Conservation (phyloP, 2,888 invertebrate genomes). For the Acleris holmiana region DNA sequence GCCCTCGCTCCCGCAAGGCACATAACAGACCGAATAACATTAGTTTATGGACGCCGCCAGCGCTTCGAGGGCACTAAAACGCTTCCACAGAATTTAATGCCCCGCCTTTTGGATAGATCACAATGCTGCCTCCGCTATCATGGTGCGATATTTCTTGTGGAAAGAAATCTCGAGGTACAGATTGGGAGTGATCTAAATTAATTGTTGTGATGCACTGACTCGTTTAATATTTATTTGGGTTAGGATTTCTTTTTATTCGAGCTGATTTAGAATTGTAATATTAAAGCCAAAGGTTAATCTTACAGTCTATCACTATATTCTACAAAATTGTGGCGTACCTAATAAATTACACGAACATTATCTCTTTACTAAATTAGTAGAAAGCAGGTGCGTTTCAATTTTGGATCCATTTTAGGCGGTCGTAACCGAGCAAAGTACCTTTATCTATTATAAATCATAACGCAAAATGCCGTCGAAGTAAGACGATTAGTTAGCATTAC, state of each 20-base stretch:
- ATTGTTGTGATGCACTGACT: conserved; percentile 9
- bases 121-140: conserved; percentile 41
- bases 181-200: conserved; percentile 31
- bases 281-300: too few relatives aligned
- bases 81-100: conserved; percentile 61
- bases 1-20: conserved; percentile 61
- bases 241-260: too few relatives aligned
- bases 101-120: conserved; percentile 48
- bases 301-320: too few relatives aligned
- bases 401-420: too few relatives aligned
- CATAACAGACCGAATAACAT: conserved; percentile 73
- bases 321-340: too few relatives aligned
- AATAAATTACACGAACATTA: too few relatives aligned
- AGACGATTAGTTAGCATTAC: neutral
- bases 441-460: neutral
- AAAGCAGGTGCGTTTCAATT: too few relatives aligned
- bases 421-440: too few relatives aligned
- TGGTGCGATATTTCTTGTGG: conserved; percentile 34
- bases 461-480: neutral
- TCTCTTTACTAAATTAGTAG: too few relatives aligned
- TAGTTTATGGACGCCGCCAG: conserved; percentile 69
- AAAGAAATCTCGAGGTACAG: conserved; percentile 32
- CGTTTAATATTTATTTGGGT: neutral
- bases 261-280: too few relatives aligned
- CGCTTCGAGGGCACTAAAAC: conserved; percentile 58